These are phyloP conservation scores for Geococcyx californianus DNA, from an alignment of 2,113 vertebrate species.

Conservation along the genomic window DNA sequence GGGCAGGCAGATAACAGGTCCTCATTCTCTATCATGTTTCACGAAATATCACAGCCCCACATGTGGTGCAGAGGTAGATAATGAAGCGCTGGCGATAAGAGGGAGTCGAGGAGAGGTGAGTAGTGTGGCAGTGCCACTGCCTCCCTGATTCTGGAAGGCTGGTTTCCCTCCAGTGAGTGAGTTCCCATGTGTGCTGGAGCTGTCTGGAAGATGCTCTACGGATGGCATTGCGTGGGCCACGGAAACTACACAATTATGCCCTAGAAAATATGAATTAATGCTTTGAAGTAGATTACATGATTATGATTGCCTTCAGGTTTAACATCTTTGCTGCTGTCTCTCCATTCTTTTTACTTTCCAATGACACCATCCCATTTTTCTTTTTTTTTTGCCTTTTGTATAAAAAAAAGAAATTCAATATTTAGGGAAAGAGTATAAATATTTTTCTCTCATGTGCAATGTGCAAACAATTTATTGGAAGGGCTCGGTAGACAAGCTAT, in stretches of 20 bases:
- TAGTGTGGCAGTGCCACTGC: not conserved
- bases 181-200: not conserved
- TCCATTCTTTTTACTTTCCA: not conserved
- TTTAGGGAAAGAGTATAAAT: not conserved
- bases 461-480: slow-evolving; percentile 8
- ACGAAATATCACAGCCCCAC: not conserved
- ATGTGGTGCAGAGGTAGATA: not conserved
- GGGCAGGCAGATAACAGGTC: slow-evolving; percentile 50
- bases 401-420: not conserved
- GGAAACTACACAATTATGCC: not conserved
- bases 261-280: not conserved
- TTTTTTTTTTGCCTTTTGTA: not conserved
- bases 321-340: not conserved
- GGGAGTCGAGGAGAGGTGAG: not conserved
- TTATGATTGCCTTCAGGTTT: not conserved
- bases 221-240: not conserved
- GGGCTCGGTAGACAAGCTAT: not conserved
- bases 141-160: not conserved
- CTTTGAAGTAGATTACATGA: not conserved
- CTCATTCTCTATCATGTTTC: slow-evolving; percentile 12
- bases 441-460: not conserved
- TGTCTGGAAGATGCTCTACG: not conserved
- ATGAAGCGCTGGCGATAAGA: not conserved
- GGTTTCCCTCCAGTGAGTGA: not conserved
- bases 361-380: not conserved